Conservation (phyloP, 2,888 invertebrate genomes). For the Mythimna loreyi region DNA sequence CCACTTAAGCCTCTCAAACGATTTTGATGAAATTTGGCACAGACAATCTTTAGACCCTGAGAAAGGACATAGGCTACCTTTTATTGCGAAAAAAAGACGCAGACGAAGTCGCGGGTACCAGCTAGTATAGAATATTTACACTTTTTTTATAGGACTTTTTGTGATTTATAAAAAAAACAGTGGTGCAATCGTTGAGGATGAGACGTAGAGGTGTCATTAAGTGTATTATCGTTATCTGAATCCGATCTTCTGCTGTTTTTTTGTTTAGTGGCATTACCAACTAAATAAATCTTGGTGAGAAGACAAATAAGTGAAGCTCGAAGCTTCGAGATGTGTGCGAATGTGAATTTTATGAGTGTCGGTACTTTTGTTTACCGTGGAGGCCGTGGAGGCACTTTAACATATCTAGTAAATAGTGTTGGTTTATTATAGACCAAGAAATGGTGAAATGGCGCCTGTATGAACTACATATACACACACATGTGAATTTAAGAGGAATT, state of each 20-base stretch:
- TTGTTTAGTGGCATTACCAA: not conserved
- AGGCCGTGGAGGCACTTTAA: slow-evolving; percentile 3
- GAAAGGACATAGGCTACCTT: no score
- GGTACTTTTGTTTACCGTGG: slow-evolving; percentile 21
- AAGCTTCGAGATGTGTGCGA: slow-evolving; percentile 21
- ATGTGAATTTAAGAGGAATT: not conserved
- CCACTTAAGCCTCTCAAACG: no score
- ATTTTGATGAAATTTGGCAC: no score
- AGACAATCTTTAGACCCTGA: no score
- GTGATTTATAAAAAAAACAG: no score
- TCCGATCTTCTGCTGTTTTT: not conserved
- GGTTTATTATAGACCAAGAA: not conserved
- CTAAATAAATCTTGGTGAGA: slow-evolving; percentile 44
- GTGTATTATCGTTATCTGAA: no score
- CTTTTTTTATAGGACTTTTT: no score
- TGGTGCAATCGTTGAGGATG: no score
- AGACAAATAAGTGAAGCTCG: slow-evolving; percentile 32
- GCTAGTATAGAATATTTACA: no score
- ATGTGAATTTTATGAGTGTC: slow-evolving; percentile 46
- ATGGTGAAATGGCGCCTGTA: not conserved
- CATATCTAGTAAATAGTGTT: slow-evolving; percentile 1
- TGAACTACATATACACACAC: not conserved
- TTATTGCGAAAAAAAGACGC: no score
- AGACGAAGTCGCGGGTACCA: no score
- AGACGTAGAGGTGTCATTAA: no score